Evolutionary conservation across 2,888 invertebrate genomes (phyloP).

Genomic region (Pristionchus maxplancki): DNA sequence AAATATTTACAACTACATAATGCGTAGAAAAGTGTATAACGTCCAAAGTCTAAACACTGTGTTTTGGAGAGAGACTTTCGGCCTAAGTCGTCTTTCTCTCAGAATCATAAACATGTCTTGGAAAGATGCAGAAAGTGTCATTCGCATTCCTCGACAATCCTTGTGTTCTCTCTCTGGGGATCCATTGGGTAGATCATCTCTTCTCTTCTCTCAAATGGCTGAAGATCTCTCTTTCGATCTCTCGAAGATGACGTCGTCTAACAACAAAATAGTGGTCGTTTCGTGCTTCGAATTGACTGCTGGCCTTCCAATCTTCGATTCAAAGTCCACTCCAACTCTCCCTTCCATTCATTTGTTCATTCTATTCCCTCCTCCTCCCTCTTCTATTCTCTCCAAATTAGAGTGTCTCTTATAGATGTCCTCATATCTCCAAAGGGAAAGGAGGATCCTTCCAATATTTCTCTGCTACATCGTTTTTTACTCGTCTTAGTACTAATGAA

Average conservation of each 20-base stretch:
- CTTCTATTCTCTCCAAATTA: slow-evolving; percentile 31
- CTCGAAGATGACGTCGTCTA: slow-evolving; percentile 7
- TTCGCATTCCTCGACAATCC: neutral
- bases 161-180: neutral
- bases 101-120: neutral
- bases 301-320: neutral
- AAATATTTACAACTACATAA: too few species aligned
- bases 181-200: neutral
- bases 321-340: slow-evolving; percentile 27
- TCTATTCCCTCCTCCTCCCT: slow-evolving; percentile 33
- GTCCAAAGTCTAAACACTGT: too few species aligned
- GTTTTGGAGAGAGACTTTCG: too few species aligned
- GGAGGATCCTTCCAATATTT: neutral
- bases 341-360: slow-evolving; percentile 38
- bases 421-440: slow-evolving; percentile 33
- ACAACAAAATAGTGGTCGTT: neutral
- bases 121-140: neutral
- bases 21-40: too few species aligned
- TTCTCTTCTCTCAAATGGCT: neutral
- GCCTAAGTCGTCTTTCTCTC: neutral
- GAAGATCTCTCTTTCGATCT: neutral
- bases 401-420: slow-evolving; percentile 40
- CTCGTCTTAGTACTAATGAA: neutral
- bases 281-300: neutral
- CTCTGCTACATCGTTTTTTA: neutral